These are phyloP conservation scores for Xiphias gladius DNA, from an alignment of 2,113 vertebrate genomes.

Conservation along the genomic window DNA sequence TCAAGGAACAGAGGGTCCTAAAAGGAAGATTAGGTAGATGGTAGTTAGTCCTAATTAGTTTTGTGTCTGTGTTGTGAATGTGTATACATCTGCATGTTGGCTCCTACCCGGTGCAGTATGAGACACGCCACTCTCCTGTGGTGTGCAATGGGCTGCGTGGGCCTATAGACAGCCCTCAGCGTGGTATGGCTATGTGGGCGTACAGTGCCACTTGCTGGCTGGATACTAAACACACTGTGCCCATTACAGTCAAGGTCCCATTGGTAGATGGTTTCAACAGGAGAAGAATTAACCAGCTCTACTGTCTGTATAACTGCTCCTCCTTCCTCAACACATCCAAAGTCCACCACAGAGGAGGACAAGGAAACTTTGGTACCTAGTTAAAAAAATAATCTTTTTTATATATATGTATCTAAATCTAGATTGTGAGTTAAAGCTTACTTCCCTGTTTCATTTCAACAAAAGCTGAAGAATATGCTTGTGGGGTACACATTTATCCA, in stretches of 20 bases:
- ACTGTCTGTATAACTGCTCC: conserved; percentile 66
- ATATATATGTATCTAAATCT: not conserved
- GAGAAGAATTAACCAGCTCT: conserved; percentile 87
- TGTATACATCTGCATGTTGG: not conserved
- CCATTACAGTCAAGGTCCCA: conserved; percentile 88
- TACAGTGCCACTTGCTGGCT: conserved; percentile 85
- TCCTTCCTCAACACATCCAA: conserved; percentile 86
- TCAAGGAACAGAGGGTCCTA: conserved; percentile 92
- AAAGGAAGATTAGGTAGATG: not conserved
- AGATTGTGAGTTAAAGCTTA: not conserved
- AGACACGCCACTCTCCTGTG: conserved; percentile 90
- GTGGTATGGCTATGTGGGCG: conserved; percentile 73
- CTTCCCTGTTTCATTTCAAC: not conserved
- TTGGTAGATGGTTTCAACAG: conserved; percentile 86
- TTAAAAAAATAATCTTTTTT: not conserved
- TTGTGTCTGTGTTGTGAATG: not conserved
- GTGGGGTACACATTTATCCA: not conserved
- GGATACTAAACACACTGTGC: conserved; percentile 91
- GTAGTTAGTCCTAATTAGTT: not conserved
- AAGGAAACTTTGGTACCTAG: conserved; percentile 89
- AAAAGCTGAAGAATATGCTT: not conserved
- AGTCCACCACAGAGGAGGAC: conserved; percentile 84
- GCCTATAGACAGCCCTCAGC: conserved; percentile 87
- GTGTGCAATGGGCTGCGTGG: conserved; percentile 85
- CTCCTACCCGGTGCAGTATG: conserved; percentile 90